A percentile compares a stretch with the other conserved stretches of the same genome.
phyloP scores from a whole-genome alignment of 2,797 vertebrate species.

The Sebastiscus albofasciatus region DNA sequence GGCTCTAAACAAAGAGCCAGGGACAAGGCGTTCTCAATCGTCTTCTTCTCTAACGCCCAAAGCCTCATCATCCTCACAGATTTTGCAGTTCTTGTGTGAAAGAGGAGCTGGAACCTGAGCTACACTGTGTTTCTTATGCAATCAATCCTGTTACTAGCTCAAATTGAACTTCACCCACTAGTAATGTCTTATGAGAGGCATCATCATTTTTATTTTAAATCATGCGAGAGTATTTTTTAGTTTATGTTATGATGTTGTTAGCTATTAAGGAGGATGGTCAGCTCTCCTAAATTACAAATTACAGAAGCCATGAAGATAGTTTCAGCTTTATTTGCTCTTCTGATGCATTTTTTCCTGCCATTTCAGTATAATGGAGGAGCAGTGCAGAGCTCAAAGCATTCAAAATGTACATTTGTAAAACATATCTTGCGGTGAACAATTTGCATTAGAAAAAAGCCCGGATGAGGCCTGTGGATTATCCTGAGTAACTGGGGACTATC shows the following conservation, averaged over 20 bases:
- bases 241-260: background rate
- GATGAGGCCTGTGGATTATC: background rate
- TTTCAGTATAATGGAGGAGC: background rate
- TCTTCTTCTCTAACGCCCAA: slow-evolving; percentile 64
- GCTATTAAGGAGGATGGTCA: background rate
- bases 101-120: slow-evolving; percentile 53
- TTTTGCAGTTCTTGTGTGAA: slow-evolving; percentile 52
- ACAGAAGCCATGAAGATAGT: too few species aligned
- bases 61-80: slow-evolving; percentile 52
- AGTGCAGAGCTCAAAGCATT: background rate
- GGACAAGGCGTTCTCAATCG: slow-evolving; percentile 72
- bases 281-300: background rate
- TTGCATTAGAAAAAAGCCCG: background rate
- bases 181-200: background rate
- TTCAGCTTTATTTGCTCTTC: background rate
- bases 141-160: slow-evolving; percentile 1
- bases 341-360: background rate
- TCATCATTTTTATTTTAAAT: background rate
- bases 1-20: slow-evolving; percentile 74
- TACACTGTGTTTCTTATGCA: slow-evolving; percentile 25
- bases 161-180: slow-evolving; percentile 16
- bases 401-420: background rate
- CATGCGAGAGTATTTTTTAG: background rate
- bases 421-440: background rate
- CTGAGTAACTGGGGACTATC: background rate